Evolutionary conservation across 2,113 vertebrate genomes (phyloP).

Genomic region (Carassius gibelio): DNA sequence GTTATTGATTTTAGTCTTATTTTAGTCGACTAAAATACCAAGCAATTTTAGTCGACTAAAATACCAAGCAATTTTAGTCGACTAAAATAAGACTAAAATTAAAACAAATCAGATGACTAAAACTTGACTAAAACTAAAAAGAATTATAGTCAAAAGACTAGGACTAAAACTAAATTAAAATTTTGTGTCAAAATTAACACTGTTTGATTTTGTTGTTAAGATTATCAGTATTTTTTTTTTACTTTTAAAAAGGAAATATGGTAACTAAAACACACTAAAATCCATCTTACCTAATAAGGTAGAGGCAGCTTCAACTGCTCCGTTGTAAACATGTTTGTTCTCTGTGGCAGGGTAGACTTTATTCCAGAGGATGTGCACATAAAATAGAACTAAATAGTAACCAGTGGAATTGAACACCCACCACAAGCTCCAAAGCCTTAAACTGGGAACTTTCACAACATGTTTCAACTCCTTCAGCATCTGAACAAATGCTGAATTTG

Average conservation of each 20-base stretch:
- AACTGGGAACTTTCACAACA: slow-evolving; percentile 70
- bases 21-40: too few relatives aligned
- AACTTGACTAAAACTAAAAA: too few relatives aligned
- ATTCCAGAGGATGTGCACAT: slow-evolving; percentile 91
- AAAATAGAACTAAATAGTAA: slow-evolving; percentile 93
- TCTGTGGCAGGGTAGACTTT: slow-evolving; percentile 63
- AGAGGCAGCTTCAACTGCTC: slow-evolving; percentile 88
- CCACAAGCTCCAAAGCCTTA: slow-evolving; percentile 94
- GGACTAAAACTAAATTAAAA: too few relatives aligned
- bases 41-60: too few relatives aligned
- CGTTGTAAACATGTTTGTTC: slow-evolving; percentile 82
- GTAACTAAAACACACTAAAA: background rate
- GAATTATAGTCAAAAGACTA: too few relatives aligned
- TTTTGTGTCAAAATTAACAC: too few relatives aligned
- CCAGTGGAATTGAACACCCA: slow-evolving; percentile 93
- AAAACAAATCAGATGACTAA: too few relatives aligned
- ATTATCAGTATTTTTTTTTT: background rate
- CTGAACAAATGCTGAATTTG: slow-evolving; percentile 68
- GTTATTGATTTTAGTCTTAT: too few relatives aligned
- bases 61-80: too few relatives aligned
- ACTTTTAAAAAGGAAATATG: background rate
- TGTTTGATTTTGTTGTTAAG: background rate
- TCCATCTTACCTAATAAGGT: slow-evolving; percentile 83
- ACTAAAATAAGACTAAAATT: too few relatives aligned
- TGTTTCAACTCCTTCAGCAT: slow-evolving; percentile 81